Evolutionary conservation across 2,797 vertebrate species (phyloP).

Genomic region (Darevskia mixta): DNA sequence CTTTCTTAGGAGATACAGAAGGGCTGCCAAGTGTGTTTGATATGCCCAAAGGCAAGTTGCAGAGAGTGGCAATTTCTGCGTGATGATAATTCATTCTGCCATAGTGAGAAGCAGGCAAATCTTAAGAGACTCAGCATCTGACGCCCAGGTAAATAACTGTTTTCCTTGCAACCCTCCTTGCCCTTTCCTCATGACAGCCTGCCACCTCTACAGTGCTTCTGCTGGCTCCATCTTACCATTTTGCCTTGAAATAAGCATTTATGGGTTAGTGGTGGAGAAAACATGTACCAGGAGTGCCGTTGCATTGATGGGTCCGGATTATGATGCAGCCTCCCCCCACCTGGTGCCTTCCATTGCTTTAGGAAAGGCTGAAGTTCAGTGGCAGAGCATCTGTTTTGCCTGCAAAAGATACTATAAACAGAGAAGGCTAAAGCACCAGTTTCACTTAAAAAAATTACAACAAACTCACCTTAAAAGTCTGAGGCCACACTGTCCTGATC

Average conservation of each 20-base stretch:
- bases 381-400: too few relatives aligned
- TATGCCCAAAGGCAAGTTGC: not conserved
- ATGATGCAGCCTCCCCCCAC: too few relatives aligned
- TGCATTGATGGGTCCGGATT: not conserved
- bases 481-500: too few relatives aligned
- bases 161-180: not conserved
- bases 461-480: too few relatives aligned
- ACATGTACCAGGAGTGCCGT: not conserved
- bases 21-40: not conserved
- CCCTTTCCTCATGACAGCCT: not conserved
- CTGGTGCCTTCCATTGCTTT: too few relatives aligned
- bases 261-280: too few relatives aligned
- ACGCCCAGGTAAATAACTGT: not conserved
- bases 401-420: too few relatives aligned
- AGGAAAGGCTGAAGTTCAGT: too few relatives aligned
- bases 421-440: too few relatives aligned
- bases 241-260: not conserved
- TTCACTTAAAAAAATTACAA: too few relatives aligned
- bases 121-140: not conserved
- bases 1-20: not conserved
- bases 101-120: not conserved
- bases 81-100: not conserved
- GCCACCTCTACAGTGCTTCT: not conserved
- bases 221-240: not conserved
- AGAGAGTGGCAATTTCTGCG: not conserved